Percentiles rank a stretch among this genome's conserved stretches.
Evolutionary conservation across 2,113 vertebrate genomes (phyloP).

Genomic region (Origma solitaria): DNA sequence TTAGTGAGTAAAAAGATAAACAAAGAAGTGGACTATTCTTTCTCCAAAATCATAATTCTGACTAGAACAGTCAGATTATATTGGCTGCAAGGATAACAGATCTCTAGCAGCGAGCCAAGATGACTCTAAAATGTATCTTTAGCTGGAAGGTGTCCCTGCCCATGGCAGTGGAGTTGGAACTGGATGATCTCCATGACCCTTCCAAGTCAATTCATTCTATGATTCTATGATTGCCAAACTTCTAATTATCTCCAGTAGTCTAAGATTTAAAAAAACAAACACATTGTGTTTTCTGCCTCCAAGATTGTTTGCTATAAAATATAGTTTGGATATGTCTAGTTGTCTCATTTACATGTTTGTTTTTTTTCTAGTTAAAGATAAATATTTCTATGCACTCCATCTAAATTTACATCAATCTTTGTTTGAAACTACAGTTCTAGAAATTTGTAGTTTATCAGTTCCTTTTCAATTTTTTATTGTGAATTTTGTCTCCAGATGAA

Average conservation of each 20-base stretch:
- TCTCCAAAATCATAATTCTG: background rate
- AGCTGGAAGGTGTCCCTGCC: background rate
- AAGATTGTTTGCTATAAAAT: background rate
- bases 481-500: background rate
- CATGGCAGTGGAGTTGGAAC: background rate
- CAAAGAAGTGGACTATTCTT: background rate
- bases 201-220: background rate
- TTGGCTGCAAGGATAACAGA: background rate
- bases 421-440: fast-evolving
- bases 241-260: background rate
- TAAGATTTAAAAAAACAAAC: background rate
- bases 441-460: background rate
- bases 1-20: background rate
- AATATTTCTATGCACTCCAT: background rate
- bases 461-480: background rate
- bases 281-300: background rate
- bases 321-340: background rate
- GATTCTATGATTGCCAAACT: background rate
- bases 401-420: background rate
- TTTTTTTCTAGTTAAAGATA: background rate
- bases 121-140: background rate
- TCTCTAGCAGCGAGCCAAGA: background rate
- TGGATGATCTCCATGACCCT: background rate
- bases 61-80: background rate
- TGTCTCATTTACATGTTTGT: background rate